Evolutionary conservation across 2,113 vertebrate genomes (phyloP).

Genomic region (Tiliqua scincoides): DNA sequence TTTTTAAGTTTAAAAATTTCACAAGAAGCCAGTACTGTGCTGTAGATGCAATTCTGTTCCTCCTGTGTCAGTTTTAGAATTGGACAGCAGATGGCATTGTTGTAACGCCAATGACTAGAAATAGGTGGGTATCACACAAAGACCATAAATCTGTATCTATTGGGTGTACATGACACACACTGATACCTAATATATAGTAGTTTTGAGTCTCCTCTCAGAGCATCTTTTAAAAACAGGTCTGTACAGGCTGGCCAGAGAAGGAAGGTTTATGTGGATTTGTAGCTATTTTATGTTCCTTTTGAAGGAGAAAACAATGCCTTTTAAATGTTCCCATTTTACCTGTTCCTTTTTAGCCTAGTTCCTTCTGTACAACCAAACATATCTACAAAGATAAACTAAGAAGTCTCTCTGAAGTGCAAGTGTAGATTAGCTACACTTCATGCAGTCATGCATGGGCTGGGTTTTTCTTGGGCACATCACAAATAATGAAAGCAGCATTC

Average conservation of each 20-base stretch:
- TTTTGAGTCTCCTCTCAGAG: neutral
- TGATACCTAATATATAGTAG: neutral
- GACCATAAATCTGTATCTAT: neutral
- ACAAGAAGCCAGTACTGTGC: neutral
- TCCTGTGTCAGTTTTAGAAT: neutral
- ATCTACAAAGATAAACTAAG: neutral
- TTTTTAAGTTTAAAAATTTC: neutral
- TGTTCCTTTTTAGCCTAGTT: neutral
- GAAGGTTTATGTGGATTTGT: neutral
- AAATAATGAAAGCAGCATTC: neutral
- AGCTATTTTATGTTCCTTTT: neutral
- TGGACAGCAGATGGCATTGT: conserved; percentile 8
- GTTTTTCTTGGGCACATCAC: neutral
- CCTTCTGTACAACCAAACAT: neutral
- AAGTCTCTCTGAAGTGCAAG: neutral
- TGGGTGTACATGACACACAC: neutral
- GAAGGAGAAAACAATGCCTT: neutral
- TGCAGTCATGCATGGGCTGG: neutral
- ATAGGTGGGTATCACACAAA: neutral
- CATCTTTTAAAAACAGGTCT: neutral
- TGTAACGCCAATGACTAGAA: neutral
- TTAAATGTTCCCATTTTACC: neutral
- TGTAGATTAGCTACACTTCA: neutral
- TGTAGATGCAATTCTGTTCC: neutral
- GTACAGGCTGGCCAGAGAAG: neutral